Base-by-base conservation (phyloP, 2,113 vertebrate species). In the Gyps fulvus region DNA sequence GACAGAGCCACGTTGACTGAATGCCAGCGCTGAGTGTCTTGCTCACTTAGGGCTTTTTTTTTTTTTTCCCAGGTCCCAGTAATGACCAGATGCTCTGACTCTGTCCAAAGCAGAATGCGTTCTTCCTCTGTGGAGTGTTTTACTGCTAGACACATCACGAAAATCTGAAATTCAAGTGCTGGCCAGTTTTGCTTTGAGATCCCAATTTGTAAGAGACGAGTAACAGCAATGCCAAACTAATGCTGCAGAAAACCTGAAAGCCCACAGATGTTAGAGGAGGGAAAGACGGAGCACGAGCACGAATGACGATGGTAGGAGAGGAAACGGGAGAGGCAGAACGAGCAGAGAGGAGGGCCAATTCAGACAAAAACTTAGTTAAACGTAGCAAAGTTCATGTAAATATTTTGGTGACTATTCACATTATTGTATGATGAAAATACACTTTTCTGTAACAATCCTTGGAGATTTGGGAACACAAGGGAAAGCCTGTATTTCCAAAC, bases 231-330 rank as follows among this genome's bases (percentile, higher is more conserved):
- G 50, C 54, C 4, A 1, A 67, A 38, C 31, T n/a, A 63, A 57
- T 1, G 9, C 49, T 57, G 67, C 69, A n/a, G 63, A 70, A 71
- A 49, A 76, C 11, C 50, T 27, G 49, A 49, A 59, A 55, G 69
- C 36, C 57, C 8, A 4, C 1, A 22, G 38, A 26, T 23, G 27
- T 43, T 3, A 54, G 27, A 50, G 29, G 83, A 50, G 40, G 62
- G n/a, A 66, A 71, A 45, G 45, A 65, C 0, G 3, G 22, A 49
- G 42, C 31, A 36, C 0, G 2, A 62, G 54, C 32, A 27, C 0
- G 0, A 38, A 49, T 4, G 13, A 16, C 0, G 4, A 66, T 1
- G 20, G 40, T 7, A 27, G 74, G 72, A 80, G 40, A 67, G 66
- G 80, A 43, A 59, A 62, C 0, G 1, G n/a, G 40, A 73, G 57